A percentile compares a stretch with the other conserved stretches of the same genome.
phyloP scores from a whole-genome alignment of 2,797 vertebrate species.

The Megalops cyprinoides region DNA sequence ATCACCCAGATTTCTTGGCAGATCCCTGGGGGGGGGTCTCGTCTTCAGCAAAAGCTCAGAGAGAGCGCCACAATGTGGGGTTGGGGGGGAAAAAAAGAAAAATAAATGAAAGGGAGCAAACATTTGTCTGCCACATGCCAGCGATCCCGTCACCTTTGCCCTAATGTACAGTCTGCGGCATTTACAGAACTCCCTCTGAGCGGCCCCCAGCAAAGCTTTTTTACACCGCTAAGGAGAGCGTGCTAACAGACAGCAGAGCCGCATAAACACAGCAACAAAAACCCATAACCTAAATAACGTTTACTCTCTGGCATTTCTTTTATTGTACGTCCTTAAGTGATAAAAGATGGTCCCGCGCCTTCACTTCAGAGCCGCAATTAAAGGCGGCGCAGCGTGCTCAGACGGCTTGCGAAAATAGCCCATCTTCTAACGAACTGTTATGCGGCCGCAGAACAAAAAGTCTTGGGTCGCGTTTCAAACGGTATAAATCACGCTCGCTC shows the following conservation, averaged over 20 bases:
- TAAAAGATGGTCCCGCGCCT: conserved; percentile 1
- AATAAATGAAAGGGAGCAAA: conserved; percentile 8
- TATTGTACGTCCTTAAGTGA: not conserved
- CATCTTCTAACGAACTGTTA: conserved; percentile 51
- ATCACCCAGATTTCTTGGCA: no score
- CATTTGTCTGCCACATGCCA: conserved; percentile 40
- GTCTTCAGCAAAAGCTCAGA: not conserved
- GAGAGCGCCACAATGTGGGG: not conserved
- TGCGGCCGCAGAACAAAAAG: conserved; percentile 49
- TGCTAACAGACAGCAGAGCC: conserved; percentile 49
- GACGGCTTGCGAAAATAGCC: conserved; percentile 39
- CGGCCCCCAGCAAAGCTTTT: conserved; percentile 32
- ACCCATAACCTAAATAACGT: conserved; percentile 9
- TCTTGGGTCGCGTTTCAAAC: conserved; percentile 53
- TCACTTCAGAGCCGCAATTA: not conserved
- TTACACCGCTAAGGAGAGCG: conserved; percentile 35
- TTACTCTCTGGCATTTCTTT: conserved; percentile 18
- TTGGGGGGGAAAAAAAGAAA: not conserved
- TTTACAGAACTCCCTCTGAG: conserved; percentile 30
- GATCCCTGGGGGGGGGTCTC: not conserved
- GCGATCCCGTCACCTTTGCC: conserved; percentile 48
- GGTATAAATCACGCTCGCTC: conserved; percentile 55
- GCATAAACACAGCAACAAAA: not conserved
- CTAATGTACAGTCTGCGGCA: conserved; percentile 37
- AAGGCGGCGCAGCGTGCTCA: conserved; percentile 26